Percentiles rank a stretch among this genome's conserved stretches.
phyloP scores from a whole-genome alignment of 2,113 vertebrate species.

The Dasyurus viverrinus region DNA sequence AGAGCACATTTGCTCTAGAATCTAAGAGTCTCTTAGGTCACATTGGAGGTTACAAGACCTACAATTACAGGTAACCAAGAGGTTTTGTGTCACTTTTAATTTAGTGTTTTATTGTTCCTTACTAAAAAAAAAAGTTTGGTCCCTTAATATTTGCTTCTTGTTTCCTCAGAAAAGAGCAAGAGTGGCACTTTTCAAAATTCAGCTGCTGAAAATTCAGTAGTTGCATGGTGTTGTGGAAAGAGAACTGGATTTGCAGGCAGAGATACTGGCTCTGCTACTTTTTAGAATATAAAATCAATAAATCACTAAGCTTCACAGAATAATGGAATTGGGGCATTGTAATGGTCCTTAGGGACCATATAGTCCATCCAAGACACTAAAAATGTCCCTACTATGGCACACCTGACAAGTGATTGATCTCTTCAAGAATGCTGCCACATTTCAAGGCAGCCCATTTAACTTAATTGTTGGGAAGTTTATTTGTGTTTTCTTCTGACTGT shows the following conservation, averaged over 20 bases:
- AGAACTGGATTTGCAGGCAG: neutral
- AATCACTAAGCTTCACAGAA: neutral
- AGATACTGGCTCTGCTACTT: neutral
- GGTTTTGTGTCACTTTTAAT: conserved; percentile 38
- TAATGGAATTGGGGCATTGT: neutral
- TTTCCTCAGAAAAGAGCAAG: conserved; percentile 9
- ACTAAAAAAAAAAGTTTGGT: conserved; percentile 59
- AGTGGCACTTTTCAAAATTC: conserved; percentile 49
- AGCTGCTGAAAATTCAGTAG: neutral
- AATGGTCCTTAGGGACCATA: neutral
- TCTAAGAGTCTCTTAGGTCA: conserved; percentile 36
- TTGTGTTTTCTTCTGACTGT: neutral
- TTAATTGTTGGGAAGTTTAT: neutral
- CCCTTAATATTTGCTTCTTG: conserved; percentile 54
- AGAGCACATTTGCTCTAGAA: conserved; percentile 43
- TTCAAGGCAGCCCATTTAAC: neutral
- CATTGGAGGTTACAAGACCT: conserved; percentile 18
- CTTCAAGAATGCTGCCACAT: neutral
- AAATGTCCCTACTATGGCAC: neutral
- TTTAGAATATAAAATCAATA: neutral
- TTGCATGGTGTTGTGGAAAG: neutral
- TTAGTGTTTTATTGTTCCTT: conserved; percentile 49
- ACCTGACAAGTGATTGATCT: neutral
- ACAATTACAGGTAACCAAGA: conserved; percentile 43
- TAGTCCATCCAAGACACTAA: neutral